phyloP scores from a whole-genome alignment of 2,888 invertebrate species.

The Drosophila buzzatii region DNA sequence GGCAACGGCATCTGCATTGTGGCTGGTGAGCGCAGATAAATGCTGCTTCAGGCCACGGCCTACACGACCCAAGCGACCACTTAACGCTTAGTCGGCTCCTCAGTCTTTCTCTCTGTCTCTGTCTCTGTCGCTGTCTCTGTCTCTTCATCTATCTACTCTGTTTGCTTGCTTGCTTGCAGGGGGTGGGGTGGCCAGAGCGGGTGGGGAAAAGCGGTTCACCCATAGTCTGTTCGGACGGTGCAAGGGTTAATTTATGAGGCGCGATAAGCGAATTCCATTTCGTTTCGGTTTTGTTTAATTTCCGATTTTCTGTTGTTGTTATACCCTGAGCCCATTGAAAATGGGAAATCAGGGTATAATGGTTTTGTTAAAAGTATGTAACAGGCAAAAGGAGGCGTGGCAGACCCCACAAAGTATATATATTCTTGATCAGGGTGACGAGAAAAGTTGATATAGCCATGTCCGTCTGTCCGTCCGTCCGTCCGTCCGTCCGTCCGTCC shows the following conservation, averaged over 20 bases:
- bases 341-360: too few relatives aligned
- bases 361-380: too few relatives aligned
- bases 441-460: too few relatives aligned
- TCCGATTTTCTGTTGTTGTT: slow-evolving; percentile 73
- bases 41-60: slow-evolving; percentile 43
- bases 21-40: slow-evolving; percentile 53
- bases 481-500: too few relatives aligned
- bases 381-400: too few relatives aligned
- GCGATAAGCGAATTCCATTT: slow-evolving; percentile 82
- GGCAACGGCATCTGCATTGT: slow-evolving; percentile 4
- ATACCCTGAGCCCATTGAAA: too few relatives aligned
- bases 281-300: slow-evolving; percentile 81
- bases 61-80: slow-evolving; percentile 53
- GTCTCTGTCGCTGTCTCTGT: not conserved
- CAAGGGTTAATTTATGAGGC: slow-evolving; percentile 82
- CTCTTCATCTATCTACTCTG: slow-evolving; percentile 13
- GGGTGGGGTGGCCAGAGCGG: slow-evolving; percentile 17
- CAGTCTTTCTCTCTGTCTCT: slow-evolving; percentile 6
- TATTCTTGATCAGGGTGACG: too few relatives aligned
- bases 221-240: slow-evolving; percentile 50
- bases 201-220: slow-evolving; percentile 27
- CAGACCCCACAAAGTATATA: too few relatives aligned
- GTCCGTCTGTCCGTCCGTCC: too few relatives aligned
- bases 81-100: slow-evolving; percentile 40
- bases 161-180: slow-evolving; percentile 16